Conservation (phyloP, 2,888 invertebrate genomes). For the Drosophila lacicola region DNA sequence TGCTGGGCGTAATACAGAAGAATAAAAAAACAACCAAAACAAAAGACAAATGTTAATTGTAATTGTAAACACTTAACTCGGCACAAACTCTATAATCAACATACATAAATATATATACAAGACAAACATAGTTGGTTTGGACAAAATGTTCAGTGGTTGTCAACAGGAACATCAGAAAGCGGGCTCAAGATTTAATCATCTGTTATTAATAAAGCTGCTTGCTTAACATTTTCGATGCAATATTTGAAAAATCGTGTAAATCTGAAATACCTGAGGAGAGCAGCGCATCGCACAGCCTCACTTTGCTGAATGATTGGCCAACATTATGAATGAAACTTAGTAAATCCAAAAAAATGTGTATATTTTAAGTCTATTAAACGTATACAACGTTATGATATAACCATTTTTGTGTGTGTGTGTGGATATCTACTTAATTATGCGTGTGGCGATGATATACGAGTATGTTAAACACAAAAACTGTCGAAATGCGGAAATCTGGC, state of each 20-base stretch:
- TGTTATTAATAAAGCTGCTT: not conserved
- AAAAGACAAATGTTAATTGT: too few species aligned
- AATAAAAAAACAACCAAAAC: too few species aligned
- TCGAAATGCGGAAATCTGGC: constrained; percentile 51
- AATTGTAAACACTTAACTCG: too few species aligned
- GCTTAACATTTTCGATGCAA: constrained; percentile 2
- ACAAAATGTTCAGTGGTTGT: not conserved
- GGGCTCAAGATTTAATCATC: not conserved
- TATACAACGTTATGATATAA: constrained; percentile 44
- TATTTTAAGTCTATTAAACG: constrained; percentile 27
- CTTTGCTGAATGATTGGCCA: constrained; percentile 40
- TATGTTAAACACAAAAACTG: constrained; percentile 47
- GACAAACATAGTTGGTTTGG: too few species aligned
- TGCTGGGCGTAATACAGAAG: too few species aligned
- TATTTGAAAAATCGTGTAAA: not conserved
- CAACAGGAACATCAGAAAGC: not conserved
- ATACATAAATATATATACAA: too few species aligned
- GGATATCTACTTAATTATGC: constrained; percentile 19
- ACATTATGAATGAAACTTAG: constrained; percentile 53
- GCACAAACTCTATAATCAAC: too few species aligned
- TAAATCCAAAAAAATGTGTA: constrained; percentile 40
- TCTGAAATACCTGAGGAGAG: not conserved
- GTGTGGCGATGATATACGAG: constrained; percentile 45
- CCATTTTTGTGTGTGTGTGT: constrained; percentile 6
- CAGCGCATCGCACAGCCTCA: constrained; percentile 4